A percentile compares a stretch with the other conserved stretches of the same genome.
phyloP scores from a whole-genome alignment of 1,140 invertebrate genomes.

The Drosophila sp. region DNA sequence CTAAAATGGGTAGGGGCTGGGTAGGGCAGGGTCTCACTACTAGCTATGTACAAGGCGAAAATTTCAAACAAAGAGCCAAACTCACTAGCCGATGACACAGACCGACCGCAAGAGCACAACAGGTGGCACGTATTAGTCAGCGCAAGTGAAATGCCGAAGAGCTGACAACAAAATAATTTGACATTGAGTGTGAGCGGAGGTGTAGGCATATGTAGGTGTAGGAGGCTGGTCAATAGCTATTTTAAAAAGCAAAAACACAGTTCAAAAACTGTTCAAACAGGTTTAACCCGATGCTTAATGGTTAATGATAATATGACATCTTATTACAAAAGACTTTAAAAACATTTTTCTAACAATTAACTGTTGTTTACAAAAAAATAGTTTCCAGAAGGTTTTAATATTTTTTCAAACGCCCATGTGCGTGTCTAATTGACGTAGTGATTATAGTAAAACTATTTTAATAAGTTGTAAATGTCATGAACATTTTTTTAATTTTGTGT shows the following conservation, averaged over 20 bases:
- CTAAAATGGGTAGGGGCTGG: background rate
- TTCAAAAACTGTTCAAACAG: no score
- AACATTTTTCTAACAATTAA: no score
- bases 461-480: background rate
- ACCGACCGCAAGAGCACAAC: constrained; percentile 40
- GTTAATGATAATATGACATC: no score
- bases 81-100: constrained; percentile 58
- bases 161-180: background rate
- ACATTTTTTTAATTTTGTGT: no score
- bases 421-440: background rate
- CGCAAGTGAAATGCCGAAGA: background rate
- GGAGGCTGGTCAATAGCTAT: background rate
- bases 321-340: no score
- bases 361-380: no score
- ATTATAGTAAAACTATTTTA: background rate
- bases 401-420: no score
- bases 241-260: no score
- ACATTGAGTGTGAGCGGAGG: background rate
- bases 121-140: constrained; percentile 68
- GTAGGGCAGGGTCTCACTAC: background rate
- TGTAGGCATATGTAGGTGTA: background rate
- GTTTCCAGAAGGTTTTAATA: no score
- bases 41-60: background rate
- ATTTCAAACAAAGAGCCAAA: background rate
- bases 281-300: no score